A percentile compares a stretch with the other conserved stretches of the same genome.
Evolutionary conservation across 2,888 invertebrate species (phyloP).

Genomic region (Leptothorax acervorum): DNA sequence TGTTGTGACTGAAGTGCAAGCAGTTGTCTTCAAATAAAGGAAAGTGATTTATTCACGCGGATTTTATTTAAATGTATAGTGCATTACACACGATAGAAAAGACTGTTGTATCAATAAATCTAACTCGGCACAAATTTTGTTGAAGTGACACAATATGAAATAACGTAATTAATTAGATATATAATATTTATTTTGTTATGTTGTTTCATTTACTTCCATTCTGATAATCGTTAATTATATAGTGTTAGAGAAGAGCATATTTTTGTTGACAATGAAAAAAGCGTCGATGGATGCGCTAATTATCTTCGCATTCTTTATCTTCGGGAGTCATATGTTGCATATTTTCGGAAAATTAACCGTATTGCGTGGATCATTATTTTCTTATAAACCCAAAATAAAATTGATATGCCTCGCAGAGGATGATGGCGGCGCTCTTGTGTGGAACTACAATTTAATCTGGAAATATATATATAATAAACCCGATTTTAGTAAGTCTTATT

Average conservation of each 20-base stretch:
- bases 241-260: not conserved
- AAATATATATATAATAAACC: too few species aligned
- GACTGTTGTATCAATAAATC: not conserved
- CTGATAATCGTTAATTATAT: not conserved
- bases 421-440: too few species aligned
- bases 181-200: not conserved
- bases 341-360: constrained; percentile 42
- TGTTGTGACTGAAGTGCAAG: not conserved
- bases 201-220: not conserved
- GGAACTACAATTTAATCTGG: too few species aligned
- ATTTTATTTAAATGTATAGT: too few species aligned
- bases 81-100: too few species aligned
- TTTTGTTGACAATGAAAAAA: not conserved
- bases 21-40: not conserved
- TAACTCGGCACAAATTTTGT: not conserved
- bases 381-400: not conserved
- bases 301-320: constrained; percentile 24
- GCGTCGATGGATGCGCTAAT: constrained; percentile 14
- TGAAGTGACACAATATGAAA: not conserved
- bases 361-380: not conserved
- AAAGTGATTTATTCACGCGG: too few species aligned
- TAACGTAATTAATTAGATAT: not conserved
- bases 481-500: too few species aligned
- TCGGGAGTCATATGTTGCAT: constrained; percentile 17
- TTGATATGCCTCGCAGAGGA: constrained; percentile 64